Percentiles rank a stretch among this genome's conserved stretches.
These are phyloP conservation scores for Pantelozetes paolii DNA, from an alignment of 2,888 invertebrate species.

Conservation along the genomic window DNA sequence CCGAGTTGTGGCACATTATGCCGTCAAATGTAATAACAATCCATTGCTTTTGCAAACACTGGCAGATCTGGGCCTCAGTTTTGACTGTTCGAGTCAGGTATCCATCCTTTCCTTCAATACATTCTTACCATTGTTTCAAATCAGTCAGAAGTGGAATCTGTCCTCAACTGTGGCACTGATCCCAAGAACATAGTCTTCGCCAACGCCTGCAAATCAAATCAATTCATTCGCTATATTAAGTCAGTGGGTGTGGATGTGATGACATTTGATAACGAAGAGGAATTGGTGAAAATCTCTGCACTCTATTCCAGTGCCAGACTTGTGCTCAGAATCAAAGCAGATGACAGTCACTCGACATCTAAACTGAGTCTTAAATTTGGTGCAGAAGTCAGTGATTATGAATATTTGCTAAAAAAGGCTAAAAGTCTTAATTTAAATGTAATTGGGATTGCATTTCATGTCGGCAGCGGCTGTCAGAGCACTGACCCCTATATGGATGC, in stretches of 20 bases:
- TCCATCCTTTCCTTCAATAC: no score
- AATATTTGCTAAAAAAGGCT: neutral
- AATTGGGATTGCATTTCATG: constrained; percentile 27
- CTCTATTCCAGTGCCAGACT: neutral
- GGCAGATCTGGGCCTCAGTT: constrained; percentile 3
- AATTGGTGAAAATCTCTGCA: neutral
- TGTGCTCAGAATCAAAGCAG: constrained; percentile 13
- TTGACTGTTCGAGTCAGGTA: constrained; percentile 36
- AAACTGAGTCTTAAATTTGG: constrained; percentile 4
- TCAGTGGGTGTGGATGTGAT: constrained; percentile 20
- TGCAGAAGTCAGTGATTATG: neutral
- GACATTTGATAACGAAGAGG: constrained; percentile 23
- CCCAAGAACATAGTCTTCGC: constrained; percentile 1
- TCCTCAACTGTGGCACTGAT: neutral
- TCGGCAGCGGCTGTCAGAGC: constrained; percentile 23
- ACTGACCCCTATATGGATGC: constrained; percentile 18
- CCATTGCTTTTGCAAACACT: neutral
- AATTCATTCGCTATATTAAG: neutral
- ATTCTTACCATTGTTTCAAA: neutral
- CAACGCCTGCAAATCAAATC: constrained; percentile 19
- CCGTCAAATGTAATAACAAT: constrained; percentile 20
- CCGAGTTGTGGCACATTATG: constrained; percentile 6
- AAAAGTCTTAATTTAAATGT: constrained; percentile 6
- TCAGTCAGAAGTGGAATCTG: constrained; percentile 19
- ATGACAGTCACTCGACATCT: constrained; percentile 14